Evolutionary conservation across 1,140 invertebrate species (phyloP).

Genomic region (Zaprionus inermis): DNA sequence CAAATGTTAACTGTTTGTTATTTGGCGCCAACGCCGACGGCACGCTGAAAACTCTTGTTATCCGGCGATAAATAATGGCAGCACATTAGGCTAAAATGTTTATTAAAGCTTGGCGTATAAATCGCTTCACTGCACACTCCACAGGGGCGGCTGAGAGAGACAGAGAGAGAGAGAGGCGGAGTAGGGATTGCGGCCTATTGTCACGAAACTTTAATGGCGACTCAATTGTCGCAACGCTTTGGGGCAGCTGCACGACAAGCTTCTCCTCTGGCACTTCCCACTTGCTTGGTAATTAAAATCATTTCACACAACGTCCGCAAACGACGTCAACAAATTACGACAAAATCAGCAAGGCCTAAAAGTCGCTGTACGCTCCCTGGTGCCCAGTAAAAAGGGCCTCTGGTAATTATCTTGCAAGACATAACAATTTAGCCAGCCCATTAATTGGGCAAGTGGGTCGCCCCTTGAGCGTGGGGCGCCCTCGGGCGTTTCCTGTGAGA

Average conservation of each 20-base stretch:
- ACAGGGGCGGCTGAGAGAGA: background rate
- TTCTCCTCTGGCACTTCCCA: background rate
- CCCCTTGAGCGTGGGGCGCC: background rate
- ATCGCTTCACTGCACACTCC: conserved; percentile 32
- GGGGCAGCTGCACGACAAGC: conserved; percentile 55
- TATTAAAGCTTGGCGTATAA: conserved; percentile 73
- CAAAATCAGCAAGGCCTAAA: conserved; percentile 19
- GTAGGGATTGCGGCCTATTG: background rate
- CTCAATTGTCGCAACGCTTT: conserved; percentile 61
- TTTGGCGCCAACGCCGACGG: conserved; percentile 60
- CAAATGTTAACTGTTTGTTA: conserved; percentile 81
- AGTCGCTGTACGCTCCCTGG: conserved; percentile 1
- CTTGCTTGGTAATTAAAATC: conserved; percentile 76
- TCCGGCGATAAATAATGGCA: conserved; percentile 68
- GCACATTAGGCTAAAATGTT: conserved; percentile 76
- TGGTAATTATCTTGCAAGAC: conserved; percentile 80
- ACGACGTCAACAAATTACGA: conserved; percentile 64
- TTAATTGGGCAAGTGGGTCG: conserved; percentile 64
- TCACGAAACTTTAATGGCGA: conserved; percentile 48
- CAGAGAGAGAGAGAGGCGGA: background rate
- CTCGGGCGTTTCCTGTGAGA: conserved; percentile 31
- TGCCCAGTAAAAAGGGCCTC: conserved; percentile 50
- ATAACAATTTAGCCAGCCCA: conserved; percentile 81
- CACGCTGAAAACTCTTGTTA: conserved; percentile 61
- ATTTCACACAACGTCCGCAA: conserved; percentile 77